Evolutionary conservation across 2,888 invertebrate genomes (phyloP), one percentile per base, ranked within the genome.

Genomic region (Papilio gigon): DNA sequence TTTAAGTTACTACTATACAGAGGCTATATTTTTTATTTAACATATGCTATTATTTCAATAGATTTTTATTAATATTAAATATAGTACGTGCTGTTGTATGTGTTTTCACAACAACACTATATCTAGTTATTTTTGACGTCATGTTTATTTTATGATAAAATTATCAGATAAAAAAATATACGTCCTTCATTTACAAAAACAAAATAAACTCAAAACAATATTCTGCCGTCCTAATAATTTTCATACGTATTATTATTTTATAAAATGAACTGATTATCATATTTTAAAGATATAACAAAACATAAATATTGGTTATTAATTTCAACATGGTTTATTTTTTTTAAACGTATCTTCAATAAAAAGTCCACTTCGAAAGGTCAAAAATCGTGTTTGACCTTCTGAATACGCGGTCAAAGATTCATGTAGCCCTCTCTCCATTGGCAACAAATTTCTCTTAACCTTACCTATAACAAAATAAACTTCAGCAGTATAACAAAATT

Each of bases 131-230:
- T 71, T 72, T 65, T 74, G 70, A 72, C 73, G 76, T 76, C 74
- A 77, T 77, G 74, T 84, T 80, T 84, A 83, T 80, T 79, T 81
- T 79, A 82, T 78, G 82, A 84, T 84, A 81, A 81, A 61, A 80
- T 79, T 78, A 77, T 77, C 78, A 75, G 81, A 84, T 84, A 80
- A 81, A 75, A 75, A 11, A 74, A 76, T 74, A 74, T 71, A 30
- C 11, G 71, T 72, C 65, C 65, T 70, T 72, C 67, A 73, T 72
- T 67, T 61, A 62, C 58, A 64, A 65, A 68, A 53, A 68, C 37
- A 63, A 65, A 73, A 69, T 64, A 67, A 50, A 56, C 20, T 59
- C 27, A 53, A 64, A 68, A 64, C n/a, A 40, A 27, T 59, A 68
- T 64, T 47, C 30, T 27, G 64, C 22, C 59, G 37, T 37, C 5